Evolutionary conservation across 2,888 invertebrate species (phyloP).

Genomic region (Trissolcus japonicus): DNA sequence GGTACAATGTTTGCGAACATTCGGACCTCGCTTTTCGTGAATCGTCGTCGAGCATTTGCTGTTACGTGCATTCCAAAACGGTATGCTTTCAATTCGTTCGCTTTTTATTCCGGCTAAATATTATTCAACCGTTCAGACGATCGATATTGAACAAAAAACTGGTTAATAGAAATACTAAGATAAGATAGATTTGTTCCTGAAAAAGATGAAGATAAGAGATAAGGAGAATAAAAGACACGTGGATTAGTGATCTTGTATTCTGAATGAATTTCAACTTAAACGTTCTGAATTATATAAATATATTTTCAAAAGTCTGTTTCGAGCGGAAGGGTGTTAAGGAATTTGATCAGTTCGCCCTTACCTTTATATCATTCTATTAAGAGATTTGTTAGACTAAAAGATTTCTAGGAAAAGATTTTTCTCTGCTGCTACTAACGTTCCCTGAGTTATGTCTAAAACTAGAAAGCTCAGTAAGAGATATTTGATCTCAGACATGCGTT

Average conservation of each 20-base stretch:
- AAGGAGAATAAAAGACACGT: too few species aligned
- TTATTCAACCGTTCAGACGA: background rate
- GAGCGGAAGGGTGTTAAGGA: too few species aligned
- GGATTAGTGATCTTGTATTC: too few species aligned
- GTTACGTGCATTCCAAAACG: slow-evolving; percentile 17
- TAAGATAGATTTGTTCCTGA: too few species aligned
- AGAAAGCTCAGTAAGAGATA: slow-evolving; percentile 36
- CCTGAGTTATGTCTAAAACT: slow-evolving; percentile 10
- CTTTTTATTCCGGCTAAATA: slow-evolving; percentile 2
- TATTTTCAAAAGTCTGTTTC: too few species aligned
- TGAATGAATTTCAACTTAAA: too few species aligned
- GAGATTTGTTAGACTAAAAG: slow-evolving; percentile 21
- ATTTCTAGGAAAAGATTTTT: slow-evolving; percentile 33
- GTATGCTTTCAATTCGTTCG: slow-evolving; percentile 3
- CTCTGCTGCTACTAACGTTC: slow-evolving; percentile 15
- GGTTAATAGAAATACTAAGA: background rate
- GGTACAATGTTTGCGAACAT: slow-evolving; percentile 32
- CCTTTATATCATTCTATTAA: slow-evolving; percentile 25
- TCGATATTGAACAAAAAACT: too few species aligned
- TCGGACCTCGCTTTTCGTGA: slow-evolving; percentile 7
- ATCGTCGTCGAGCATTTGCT: slow-evolving; percentile 20
- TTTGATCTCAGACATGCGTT: slow-evolving; percentile 37
- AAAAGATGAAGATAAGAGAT: too few species aligned
- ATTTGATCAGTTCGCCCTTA: background rate
- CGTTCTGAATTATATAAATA: too few species aligned